Evolutionary conservation across 2,888 invertebrate species (phyloP), one percentile per base, ranked within the genome.

Genomic region (Pachliopta kotzebuea): DNA sequence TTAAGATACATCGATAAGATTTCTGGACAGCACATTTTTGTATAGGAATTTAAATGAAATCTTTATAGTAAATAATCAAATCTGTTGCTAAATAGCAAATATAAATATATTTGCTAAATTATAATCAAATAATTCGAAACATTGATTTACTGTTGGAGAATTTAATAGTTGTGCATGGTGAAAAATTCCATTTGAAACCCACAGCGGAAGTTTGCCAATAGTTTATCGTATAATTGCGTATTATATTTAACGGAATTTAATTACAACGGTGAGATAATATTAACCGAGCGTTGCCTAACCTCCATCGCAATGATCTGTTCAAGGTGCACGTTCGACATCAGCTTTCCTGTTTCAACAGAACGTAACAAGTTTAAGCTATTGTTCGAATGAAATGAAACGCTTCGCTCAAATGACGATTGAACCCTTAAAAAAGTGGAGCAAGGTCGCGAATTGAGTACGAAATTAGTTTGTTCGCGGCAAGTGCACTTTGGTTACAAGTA

Each of bases 401-500:
- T 52, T 49, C 24, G 18, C 20, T 18, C 29, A 54, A 26, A 42
- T 24, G 21, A n/a, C 57, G n/a, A 53, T 45, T 57, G 57, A 14
- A 14, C 45, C 60, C 60, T 29, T 65, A 53, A 65, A 45, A 50
- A 53, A 45, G 20, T 42, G 53, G 53, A 29, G 57, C 60, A 65
- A 65, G 65, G 64, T 65, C 60, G 60, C 42, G 18, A 60, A 65
- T 65, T 29, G 60, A 21, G 18, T 56, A 45, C 18, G 23, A 57
- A 56, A 56, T 57, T 74, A 70, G 71, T 67, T 71, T 21, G 17
- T 45, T 11, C 4, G 11, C 18, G 56, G 50, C 54, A 50, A 58
- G 60, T 60, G 50, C 58, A 76, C 72, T 70, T 76, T 75, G 74
- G 78, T 74, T 70, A 71, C 67, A 68, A 71, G 72, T 75, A 77